Base-by-base conservation (phyloP, 2,113 vertebrate genomes). In the Tragulus kanchil region DNA sequence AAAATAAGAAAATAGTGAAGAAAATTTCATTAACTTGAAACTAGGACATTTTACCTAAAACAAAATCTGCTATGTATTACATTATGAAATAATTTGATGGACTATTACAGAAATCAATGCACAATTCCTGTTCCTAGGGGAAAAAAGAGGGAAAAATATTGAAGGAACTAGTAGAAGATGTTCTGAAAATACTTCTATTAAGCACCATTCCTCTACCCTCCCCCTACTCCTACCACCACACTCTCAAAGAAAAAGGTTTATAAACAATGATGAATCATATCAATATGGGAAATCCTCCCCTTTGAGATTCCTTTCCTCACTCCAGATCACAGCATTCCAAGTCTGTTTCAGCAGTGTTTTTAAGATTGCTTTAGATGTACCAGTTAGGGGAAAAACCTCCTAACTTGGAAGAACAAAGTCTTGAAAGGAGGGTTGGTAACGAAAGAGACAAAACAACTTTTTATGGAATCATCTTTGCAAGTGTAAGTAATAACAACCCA, bases 401-500 rank as follows among this genome's bases (percentile, higher is more conserved):
- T 48, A 48, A 61, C 26, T 67, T 67, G 13, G n/a, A 90, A 15
- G 31, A 69, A 26, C 73, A 48, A 65, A 10, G 25, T 83, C 52
- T 73, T 85, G 5, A 65, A 95, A 79, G 48, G 62, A 45, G 3
- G 8, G 25, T 14, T 54, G 36, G 42, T 58, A 45, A 65, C 19
- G 36, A 81, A 90, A 90, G 19, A 75, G 42, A 92, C 26, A 71
- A 54, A 61, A 82, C 52, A 25, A 21, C 16, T 90, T 85, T 81
- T n/a, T 42, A 85, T 64, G 23, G 25, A 96, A 64, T 12, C 45
- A n/a, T 89, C n/a, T 92, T 88, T 85, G 50, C 85, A 85, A 50
- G 10, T 19, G 3, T 65, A 48, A 67, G 6, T 52, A 81, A 81
- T 21, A 82, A 54, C 71, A 25, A 28, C 59, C 15, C 50, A 11